Evolutionary conservation across 2,113 vertebrate species (phyloP).

Genomic region (Phycodurus eques): DNA sequence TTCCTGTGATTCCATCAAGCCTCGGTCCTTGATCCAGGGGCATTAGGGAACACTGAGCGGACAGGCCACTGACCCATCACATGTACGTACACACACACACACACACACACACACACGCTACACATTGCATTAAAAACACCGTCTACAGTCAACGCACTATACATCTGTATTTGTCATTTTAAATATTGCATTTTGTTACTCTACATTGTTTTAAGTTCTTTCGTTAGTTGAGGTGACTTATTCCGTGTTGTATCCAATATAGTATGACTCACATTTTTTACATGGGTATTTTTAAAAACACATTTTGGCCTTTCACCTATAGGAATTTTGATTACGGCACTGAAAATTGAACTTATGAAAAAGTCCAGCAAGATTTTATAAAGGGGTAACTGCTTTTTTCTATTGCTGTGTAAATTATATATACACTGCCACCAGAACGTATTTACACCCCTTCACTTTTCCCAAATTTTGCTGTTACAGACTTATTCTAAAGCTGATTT

Average conservation of each 20-base stretch:
- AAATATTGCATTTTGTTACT: background rate
- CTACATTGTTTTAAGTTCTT: background rate
- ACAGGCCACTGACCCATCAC: slow-evolving; percentile 81
- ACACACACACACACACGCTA: background rate
- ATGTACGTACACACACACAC: slow-evolving; percentile 38
- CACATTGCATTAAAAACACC: slow-evolving; percentile 10
- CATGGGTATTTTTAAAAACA: too few species aligned
- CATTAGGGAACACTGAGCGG: slow-evolving; percentile 85
- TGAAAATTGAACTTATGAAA: too few species aligned
- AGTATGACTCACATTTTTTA: background rate
- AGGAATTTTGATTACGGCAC: too few species aligned
- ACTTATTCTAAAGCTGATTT: too few species aligned
- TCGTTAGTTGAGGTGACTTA: background rate
- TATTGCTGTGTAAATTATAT: too few species aligned
- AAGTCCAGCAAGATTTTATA: too few species aligned
- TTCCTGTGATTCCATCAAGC: slow-evolving; percentile 96
- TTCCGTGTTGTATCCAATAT: background rate
- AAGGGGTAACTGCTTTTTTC: too few species aligned
- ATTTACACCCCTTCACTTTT: too few species aligned
- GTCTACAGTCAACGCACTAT: background rate
- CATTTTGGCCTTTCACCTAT: too few species aligned
- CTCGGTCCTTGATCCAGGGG: slow-evolving; percentile 76
- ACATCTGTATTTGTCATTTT: background rate
- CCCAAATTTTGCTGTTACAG: too few species aligned
- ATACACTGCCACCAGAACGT: too few species aligned